Conservation (phyloP, 2,888 invertebrate genomes). For the Laothoe populi region DNA sequence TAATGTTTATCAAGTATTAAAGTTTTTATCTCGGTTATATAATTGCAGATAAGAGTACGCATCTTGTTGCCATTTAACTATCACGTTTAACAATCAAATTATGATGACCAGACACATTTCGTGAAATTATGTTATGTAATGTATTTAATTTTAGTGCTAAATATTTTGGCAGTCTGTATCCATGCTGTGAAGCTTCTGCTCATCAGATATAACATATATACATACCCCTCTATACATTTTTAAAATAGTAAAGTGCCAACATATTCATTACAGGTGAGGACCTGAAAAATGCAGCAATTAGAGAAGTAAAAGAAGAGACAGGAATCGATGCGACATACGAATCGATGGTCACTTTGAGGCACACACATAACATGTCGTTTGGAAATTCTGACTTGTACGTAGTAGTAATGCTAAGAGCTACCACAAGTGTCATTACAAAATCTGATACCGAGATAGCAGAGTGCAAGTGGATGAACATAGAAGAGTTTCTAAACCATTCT, state of each 20-base stretch:
- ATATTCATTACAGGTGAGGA: slow-evolving; percentile 88
- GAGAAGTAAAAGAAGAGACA: slow-evolving; percentile 97
- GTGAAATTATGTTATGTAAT: too few relatives aligned
- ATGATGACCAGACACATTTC: too few relatives aligned
- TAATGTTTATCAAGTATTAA: too few relatives aligned
- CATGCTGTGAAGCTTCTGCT: too few relatives aligned
- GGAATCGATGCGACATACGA: slow-evolving; percentile 91
- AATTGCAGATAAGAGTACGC: not conserved
- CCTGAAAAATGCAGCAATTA: slow-evolving; percentile 90
- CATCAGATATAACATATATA: too few relatives aligned
- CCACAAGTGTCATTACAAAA: slow-evolving; percentile 85
- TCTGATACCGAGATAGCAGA: slow-evolving; percentile 91
- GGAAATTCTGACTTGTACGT: slow-evolving; percentile 95
- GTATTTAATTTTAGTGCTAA: too few relatives aligned
- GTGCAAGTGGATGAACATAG: slow-evolving; percentile 92
- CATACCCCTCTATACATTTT: too few relatives aligned
- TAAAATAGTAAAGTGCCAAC: too few relatives aligned
- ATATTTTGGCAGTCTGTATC: too few relatives aligned
- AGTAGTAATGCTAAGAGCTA: slow-evolving; percentile 89
- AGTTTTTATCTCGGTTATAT: too few relatives aligned
- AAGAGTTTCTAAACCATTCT: slow-evolving; percentile 89
- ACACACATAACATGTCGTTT: slow-evolving; percentile 90
- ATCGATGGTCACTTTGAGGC: slow-evolving; percentile 90
- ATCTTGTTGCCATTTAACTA: too few relatives aligned
- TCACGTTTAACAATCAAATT: too few relatives aligned